phyloP scores from a whole-genome alignment of 2,797 vertebrate species.

The Karalla daura region DNA sequence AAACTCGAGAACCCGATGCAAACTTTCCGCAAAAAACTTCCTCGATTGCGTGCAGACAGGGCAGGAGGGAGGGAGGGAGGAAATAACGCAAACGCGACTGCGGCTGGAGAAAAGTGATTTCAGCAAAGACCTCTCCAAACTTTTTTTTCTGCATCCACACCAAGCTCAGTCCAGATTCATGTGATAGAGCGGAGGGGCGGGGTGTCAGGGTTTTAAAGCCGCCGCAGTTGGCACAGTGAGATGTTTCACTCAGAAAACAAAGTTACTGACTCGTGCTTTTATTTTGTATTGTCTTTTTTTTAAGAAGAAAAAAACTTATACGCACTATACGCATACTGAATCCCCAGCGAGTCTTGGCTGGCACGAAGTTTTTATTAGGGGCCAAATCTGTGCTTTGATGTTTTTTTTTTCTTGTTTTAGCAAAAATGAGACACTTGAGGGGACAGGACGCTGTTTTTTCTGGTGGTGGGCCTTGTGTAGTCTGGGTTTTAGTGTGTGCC shows the following conservation, averaged over 20 bases:
- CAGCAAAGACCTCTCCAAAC: conserved; percentile 68
- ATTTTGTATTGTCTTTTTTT: conserved; percentile 1
- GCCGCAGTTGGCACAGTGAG: conserved; percentile 70
- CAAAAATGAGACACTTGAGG: background rate
- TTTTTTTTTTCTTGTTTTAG: conserved; percentile 5
- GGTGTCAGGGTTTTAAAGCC: conserved; percentile 79
- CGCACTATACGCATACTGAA: too few relatives aligned
- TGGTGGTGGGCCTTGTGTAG: background rate
- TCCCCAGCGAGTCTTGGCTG: too few relatives aligned
- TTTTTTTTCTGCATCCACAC: conserved; percentile 77
- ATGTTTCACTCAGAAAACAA: conserved; percentile 42
- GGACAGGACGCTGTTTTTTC: background rate
- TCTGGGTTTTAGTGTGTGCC: conserved; percentile 19
- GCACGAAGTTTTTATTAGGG: too few relatives aligned
- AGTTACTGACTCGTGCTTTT: background rate
- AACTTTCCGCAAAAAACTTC: background rate
- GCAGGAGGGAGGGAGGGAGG: background rate
- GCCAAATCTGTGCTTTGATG: background rate
- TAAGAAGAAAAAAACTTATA: too few relatives aligned
- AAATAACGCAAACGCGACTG: background rate
- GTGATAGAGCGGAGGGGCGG: conserved; percentile 82
- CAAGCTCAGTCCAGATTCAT: conserved; percentile 78
- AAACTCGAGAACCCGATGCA: conserved; percentile 51
- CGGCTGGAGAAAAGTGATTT: conserved; percentile 45
- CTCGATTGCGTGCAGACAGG: too few relatives aligned